A percentile compares a stretch with the other conserved stretches of the same genome.
phyloP scores from a whole-genome alignment of 2,888 invertebrate species.

The Schrankia costaestrigalis region DNA sequence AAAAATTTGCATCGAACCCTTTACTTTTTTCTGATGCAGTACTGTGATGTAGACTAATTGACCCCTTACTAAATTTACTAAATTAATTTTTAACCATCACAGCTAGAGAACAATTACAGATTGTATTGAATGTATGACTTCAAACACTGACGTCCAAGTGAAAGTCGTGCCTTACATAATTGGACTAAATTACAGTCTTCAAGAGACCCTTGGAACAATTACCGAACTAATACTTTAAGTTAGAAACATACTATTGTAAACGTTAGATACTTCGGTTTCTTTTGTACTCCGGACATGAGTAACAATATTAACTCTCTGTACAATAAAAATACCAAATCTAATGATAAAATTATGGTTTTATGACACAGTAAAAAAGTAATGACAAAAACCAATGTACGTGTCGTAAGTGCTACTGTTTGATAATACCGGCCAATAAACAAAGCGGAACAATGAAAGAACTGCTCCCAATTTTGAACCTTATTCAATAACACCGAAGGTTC shows the following conservation, averaged over 20 bases:
- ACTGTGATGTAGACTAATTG: no score
- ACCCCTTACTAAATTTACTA: no score
- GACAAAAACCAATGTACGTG: slow-evolving; percentile 14
- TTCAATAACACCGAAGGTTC: slow-evolving; percentile 4
- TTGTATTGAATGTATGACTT: no score
- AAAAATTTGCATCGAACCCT: no score
- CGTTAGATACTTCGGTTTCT: slow-evolving; percentile 21
- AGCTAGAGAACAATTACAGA: no score
- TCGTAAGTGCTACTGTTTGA: slow-evolving; percentile 28
- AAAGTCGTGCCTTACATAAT: slow-evolving; percentile 47
- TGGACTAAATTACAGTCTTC: slow-evolving; percentile 47
- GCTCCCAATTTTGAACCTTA: slow-evolving; percentile 4
- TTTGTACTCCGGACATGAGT: slow-evolving; percentile 14
- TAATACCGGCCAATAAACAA: slow-evolving; percentile 5
- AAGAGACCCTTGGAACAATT: slow-evolving; percentile 38
- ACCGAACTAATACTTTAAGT: slow-evolving; percentile 39
- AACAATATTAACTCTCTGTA: slow-evolving; percentile 11
- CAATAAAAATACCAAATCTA: slow-evolving; percentile 16
- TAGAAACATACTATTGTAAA: slow-evolving; percentile 28
- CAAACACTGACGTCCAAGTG: slow-evolving; percentile 35
- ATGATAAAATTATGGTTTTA: slow-evolving; percentile 21
- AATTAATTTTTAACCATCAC: no score
- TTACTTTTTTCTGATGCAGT: no score
- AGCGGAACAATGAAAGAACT: slow-evolving; percentile 6
- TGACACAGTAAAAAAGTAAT: slow-evolving; percentile 13